Evolutionary conservation across 2,797 vertebrate genomes (phyloP).

Genomic region (Lepilemur ruficaudatus): DNA sequence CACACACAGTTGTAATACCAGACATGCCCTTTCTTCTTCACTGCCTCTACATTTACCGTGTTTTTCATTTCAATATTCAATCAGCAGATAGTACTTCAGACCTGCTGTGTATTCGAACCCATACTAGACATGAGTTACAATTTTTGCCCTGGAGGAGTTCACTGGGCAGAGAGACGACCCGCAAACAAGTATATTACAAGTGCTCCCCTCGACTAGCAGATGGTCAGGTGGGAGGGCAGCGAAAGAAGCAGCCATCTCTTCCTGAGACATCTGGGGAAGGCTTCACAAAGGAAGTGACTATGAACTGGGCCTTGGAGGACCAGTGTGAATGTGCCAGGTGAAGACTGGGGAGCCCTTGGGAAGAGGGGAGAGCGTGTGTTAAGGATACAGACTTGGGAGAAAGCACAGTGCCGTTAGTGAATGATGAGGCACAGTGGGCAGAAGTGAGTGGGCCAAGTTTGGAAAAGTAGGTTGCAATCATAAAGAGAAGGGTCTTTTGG

Average conservation of each 20-base stretch:
- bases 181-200: not conserved
- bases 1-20: not conserved
- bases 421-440: not conserved
- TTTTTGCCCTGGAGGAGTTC: not conserved
- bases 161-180: not conserved
- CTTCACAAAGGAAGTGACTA: not conserved
- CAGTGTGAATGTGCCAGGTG: not conserved
- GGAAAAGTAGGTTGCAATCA: not conserved
- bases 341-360: not conserved
- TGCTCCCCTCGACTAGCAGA: not conserved
- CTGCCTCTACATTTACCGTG: not conserved
- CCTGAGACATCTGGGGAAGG: not conserved
- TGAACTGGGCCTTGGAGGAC: not conserved
- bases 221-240: not conserved
- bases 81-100: not conserved
- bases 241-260: not conserved
- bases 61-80: not conserved
- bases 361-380: not conserved
- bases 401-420: not conserved
- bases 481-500: not conserved
- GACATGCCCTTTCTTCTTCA: not conserved
- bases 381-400: not conserved
- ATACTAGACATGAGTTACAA: not conserved
- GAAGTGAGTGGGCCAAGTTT: not conserved
- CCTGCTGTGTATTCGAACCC: not conserved